phyloP scores from a whole-genome alignment of 2,113 vertebrate species.

The Xiphophorus couchianus region DNA sequence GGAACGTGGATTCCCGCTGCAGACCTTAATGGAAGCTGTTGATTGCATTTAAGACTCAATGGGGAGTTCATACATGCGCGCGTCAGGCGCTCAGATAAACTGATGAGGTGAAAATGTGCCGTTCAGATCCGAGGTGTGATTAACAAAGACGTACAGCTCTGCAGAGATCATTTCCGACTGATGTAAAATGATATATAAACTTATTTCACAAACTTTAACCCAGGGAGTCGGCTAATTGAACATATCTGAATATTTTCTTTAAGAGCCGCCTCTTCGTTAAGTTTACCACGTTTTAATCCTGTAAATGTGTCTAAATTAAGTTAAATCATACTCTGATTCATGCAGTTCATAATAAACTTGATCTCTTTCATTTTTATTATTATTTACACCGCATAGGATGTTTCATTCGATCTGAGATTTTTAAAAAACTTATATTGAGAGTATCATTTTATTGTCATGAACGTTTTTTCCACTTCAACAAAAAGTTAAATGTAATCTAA shows the following conservation, averaged over 20 bases:
- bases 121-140: slow-evolving; percentile 33
- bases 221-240: neutral
- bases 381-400: neutral
- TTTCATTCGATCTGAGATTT: neutral
- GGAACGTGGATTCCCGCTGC: slow-evolving; percentile 64
- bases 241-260: neutral
- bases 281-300: neutral
- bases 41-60: slow-evolving; percentile 60
- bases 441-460: neutral
- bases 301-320: neutral
- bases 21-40: slow-evolving; percentile 56
- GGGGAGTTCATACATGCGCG: slow-evolving; percentile 41
- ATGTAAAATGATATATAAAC: neutral
- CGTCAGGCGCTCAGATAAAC: slow-evolving; percentile 21
- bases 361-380: no score
- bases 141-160: neutral
- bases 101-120: slow-evolving; percentile 34
- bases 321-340: neutral
- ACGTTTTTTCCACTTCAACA: no score
- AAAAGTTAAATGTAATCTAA: no score
- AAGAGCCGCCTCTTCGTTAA: neutral
- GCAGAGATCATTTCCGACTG: neutral
- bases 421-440: neutral
- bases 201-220: neutral
- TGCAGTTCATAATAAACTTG: neutral